Evolutionary conservation across 2,888 invertebrate species (phyloP).

Genomic region (Anodontia alba): DNA sequence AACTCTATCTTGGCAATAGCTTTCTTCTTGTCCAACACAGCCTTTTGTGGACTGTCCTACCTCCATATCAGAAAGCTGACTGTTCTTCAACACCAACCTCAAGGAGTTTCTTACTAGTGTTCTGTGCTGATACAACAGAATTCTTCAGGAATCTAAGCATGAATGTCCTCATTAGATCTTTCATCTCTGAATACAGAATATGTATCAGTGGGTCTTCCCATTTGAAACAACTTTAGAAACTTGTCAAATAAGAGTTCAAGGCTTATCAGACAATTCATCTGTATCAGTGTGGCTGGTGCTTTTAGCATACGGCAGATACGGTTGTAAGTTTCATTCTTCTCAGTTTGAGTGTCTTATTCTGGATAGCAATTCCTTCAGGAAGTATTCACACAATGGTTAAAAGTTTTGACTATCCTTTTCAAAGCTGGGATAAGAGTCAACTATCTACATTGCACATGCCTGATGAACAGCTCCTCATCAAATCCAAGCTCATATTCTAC

Average conservation of each 20-base stretch:
- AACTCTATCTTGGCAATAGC: slow-evolving; percentile 38
- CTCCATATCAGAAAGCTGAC: slow-evolving; percentile 28
- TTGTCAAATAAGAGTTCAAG: slow-evolving; percentile 35
- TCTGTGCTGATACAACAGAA: slow-evolving; percentile 8
- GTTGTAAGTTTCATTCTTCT: slow-evolving; percentile 40
- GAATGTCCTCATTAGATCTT: slow-evolving; percentile 44
- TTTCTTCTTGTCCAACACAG: slow-evolving; percentile 38
- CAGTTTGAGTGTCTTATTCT: slow-evolving; percentile 34
- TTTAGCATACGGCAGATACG: slow-evolving; percentile 51
- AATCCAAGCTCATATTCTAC: slow-evolving; percentile 36
- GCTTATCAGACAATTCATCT: slow-evolving; percentile 49
- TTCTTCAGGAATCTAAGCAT: slow-evolving; percentile 48
- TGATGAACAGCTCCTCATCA: slow-evolving; percentile 50
- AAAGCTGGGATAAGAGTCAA: slow-evolving; percentile 53
- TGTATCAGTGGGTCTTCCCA: slow-evolving; percentile 51
- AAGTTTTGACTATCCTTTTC: slow-evolving; percentile 45
- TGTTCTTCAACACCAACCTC: slow-evolving; percentile 25
- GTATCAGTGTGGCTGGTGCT: slow-evolving; percentile 34
- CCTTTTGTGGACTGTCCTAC: slow-evolving; percentile 45
- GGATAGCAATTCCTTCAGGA: slow-evolving; percentile 35
- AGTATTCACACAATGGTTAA: slow-evolving; percentile 38
- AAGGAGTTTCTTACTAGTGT: slow-evolving; percentile 29
- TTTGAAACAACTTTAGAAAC: slow-evolving; percentile 44
- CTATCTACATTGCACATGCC: slow-evolving; percentile 56
- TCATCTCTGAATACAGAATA: slow-evolving; percentile 45